A percentile compares a stretch with the other conserved stretches of the same genome.
Conservation (phyloP, 2,888 invertebrate species). For the Adineta ricciae region DNA sequence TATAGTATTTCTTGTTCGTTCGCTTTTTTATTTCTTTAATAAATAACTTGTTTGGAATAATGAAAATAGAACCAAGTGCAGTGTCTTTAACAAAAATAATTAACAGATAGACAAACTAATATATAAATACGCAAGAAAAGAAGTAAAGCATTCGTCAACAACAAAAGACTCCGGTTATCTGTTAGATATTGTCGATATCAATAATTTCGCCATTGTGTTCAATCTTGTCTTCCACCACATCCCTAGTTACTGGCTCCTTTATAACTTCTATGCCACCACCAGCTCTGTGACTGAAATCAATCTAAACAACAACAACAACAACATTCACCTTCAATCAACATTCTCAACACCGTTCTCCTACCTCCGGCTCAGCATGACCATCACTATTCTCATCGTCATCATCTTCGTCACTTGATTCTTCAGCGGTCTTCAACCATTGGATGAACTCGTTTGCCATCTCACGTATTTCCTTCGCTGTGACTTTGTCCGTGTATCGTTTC, state of each 20-base stretch:
- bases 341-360: not conserved
- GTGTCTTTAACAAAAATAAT: not conserved
- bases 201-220: not conserved
- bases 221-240: not conserved
- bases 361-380: not conserved
- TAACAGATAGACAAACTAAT: not conserved
- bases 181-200: constrained; percentile 1
- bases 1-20: not conserved
- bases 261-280: not conserved
- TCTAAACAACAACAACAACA: not conserved
- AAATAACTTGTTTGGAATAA: not conserved
- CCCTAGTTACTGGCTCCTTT: not conserved
- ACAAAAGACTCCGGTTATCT: not conserved
- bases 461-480: not conserved
- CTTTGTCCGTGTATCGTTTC: not conserved
- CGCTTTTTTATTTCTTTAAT: not conserved
- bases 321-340: too few relatives aligned
- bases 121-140: not conserved
- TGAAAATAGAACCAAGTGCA: not conserved
- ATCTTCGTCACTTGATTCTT: not conserved
- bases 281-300: not conserved
- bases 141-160: not conserved
- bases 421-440: not conserved
- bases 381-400: not conserved
- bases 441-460: not conserved